Evolutionary conservation across 2,888 invertebrate genomes (phyloP).

Genomic region (Plebejus anna): DNA sequence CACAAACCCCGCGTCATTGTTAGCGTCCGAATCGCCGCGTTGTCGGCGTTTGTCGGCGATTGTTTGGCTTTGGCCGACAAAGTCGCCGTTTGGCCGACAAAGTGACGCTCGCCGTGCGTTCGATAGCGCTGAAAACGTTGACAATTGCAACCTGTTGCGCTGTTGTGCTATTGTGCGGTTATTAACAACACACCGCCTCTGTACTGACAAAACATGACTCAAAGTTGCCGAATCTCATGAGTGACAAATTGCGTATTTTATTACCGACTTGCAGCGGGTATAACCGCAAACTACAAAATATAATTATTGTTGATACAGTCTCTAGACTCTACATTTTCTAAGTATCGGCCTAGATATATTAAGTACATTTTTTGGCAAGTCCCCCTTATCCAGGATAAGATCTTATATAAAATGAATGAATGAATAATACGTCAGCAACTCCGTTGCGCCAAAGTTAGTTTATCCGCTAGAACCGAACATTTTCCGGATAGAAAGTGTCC

Average conservation of each 20-base stretch:
- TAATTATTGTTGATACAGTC: too few relatives aligned
- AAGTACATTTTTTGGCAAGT: too few relatives aligned
- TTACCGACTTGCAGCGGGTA: background rate
- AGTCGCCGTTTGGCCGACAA: slow-evolving; percentile 60
- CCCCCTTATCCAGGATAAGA: too few relatives aligned
- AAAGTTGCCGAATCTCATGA: background rate
- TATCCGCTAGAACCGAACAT: too few relatives aligned
- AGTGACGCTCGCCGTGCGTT: slow-evolving; percentile 55
- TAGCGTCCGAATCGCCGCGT: slow-evolving; percentile 61
- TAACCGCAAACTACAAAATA: too few relatives aligned
- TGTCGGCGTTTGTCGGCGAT: slow-evolving; percentile 32
- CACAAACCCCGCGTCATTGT: slow-evolving; percentile 77
- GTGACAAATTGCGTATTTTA: background rate
- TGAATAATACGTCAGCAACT: too few relatives aligned
- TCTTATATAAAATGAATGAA: too few relatives aligned
- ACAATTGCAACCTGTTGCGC: slow-evolving; percentile 74
- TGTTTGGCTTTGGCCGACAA: slow-evolving; percentile 45
- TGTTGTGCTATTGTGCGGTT: slow-evolving; percentile 53
- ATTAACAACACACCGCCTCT: slow-evolving; percentile 12
- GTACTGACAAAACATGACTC: background rate
- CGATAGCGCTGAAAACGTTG: slow-evolving; percentile 70
- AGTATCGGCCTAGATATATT: too few relatives aligned
- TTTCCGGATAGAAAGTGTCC: too few relatives aligned
- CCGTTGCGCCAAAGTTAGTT: too few relatives aligned
- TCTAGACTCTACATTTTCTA: too few relatives aligned